phyloP scores from a whole-genome alignment of 2,888 invertebrate species.

The Hypomecis atomaria region DNA sequence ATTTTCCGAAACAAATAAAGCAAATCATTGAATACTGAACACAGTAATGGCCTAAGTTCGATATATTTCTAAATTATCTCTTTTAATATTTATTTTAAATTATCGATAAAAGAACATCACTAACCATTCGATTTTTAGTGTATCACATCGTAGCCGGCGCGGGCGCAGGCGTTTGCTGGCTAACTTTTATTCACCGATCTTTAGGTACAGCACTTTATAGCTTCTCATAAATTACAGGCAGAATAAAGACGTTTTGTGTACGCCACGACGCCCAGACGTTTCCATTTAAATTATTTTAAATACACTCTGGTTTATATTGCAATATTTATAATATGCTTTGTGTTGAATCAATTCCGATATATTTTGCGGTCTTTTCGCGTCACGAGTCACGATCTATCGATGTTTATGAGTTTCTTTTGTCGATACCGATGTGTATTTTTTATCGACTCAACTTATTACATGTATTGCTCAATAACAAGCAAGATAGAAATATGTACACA shows the following conservation, averaged over 20 bases:
- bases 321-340: slow-evolving; percentile 69
- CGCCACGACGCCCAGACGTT: slow-evolving; percentile 66
- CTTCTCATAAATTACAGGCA: slow-evolving; percentile 70
- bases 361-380: slow-evolving; percentile 52
- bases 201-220: slow-evolving; percentile 76
- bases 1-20: no score
- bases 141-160: slow-evolving; percentile 54
- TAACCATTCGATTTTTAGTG: slow-evolving; percentile 63
- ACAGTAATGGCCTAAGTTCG: no score
- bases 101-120: slow-evolving; percentile 49
- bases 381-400: slow-evolving; percentile 35
- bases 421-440: slow-evolving; percentile 22
- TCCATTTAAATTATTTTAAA: slow-evolving; percentile 79
- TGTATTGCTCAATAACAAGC: no score
- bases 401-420: slow-evolving; percentile 46
- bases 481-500: no score
- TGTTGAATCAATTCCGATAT: slow-evolving; percentile 72
- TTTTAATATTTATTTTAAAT: slow-evolving; percentile 36
- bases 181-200: slow-evolving; percentile 76
- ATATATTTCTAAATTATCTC: no score
- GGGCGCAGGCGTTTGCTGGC: slow-evolving; percentile 63
- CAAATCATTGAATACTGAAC: no score
- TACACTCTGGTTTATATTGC: slow-evolving; percentile 63
- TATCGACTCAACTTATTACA: neutral
- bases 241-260: slow-evolving; percentile 81